Evolutionary conservation across 2,888 invertebrate genomes (phyloP).

Genomic region (Sympetrum striolatum): DNA sequence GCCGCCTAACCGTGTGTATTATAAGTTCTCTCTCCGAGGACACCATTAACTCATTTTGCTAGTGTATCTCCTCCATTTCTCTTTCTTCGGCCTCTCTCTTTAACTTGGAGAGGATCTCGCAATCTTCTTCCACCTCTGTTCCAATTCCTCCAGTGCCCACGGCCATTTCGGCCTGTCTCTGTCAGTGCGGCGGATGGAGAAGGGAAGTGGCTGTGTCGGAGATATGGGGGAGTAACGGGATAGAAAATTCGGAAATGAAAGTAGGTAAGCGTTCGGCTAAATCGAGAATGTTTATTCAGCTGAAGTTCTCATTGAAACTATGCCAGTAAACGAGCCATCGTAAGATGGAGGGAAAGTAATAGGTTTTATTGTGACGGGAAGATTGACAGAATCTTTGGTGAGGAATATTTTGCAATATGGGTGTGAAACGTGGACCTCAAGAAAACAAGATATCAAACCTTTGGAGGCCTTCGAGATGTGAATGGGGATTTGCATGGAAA

Average conservation of each 20-base stretch:
- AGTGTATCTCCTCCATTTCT: background rate
- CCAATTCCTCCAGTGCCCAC: constrained; percentile 1
- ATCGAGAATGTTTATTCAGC: background rate
- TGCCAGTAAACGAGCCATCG: background rate
- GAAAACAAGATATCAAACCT: too few species aligned
- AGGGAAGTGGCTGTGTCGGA: background rate
- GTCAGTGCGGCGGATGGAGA: background rate
- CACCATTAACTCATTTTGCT: background rate
- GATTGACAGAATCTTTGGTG: too few species aligned
- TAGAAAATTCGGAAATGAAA: background rate
- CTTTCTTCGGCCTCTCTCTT: background rate
- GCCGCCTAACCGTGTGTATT: background rate
- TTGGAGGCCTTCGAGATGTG: too few species aligned
- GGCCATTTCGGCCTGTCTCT: constrained; percentile 30
- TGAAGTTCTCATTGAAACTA: background rate
- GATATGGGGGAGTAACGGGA: background rate
- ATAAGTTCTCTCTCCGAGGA: background rate
- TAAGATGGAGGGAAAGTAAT: too few species aligned
- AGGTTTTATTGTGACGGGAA: too few species aligned
- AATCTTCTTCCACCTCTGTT: background rate
- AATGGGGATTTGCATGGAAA: too few species aligned
- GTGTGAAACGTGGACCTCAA: too few species aligned
- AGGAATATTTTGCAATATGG: too few species aligned
- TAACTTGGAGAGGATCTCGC: background rate
- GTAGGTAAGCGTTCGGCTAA: background rate